Base-by-base conservation (phyloP, 2,113 vertebrate species). In the Halcyon malimbica region DNA sequence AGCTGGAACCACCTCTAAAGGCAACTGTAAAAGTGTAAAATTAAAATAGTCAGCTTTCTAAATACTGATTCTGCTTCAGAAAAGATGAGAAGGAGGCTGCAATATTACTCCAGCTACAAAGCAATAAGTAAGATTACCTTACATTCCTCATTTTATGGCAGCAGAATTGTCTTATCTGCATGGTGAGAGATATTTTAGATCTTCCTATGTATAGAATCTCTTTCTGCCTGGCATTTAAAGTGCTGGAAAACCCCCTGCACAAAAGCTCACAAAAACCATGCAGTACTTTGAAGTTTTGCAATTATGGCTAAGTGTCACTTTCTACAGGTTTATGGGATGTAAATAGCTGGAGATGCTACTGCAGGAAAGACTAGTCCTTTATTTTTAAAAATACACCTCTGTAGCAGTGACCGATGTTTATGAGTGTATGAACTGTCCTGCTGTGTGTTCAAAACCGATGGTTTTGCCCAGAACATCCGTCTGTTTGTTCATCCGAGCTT, bases 271-370 rank as follows among this genome's bases (percentile, higher is more conserved):
- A 65, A 83, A 94, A 86, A 4, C 0, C 1, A 4, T 42, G 35
- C 65, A 68, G 44, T 92, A 83, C 70, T 94, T 92, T 62, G 42
- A 94, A 92, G 80, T 81, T 91, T 68, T 82, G 42, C 64, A 79
- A 8, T 94, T 96, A 71, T 6, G 8, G 42, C 28, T 92, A 71
- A 92, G 37, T 89, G 53, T 69, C 81, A 70, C 46, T 87, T 96
- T 93, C 77, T 89, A 69, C 64, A 89, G 50, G 29, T 95, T 89
- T 91, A 67, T 60, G 53, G 29, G 29, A 60, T 84, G 37, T 91
- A 70, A 84, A 86, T 87, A 96, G 87, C 56, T 89, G 42, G 35
- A 81, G 68, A 90, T 83, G 51, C 64, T 87, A 28, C 21, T 68
- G 24, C 26, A 33, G 51, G 76, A 53, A 89, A 88, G 83, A 24